These are phyloP conservation scores for Piezodorus guildinii DNA, from an alignment of 1,140 invertebrate genomes.

Conservation along the genomic window DNA sequence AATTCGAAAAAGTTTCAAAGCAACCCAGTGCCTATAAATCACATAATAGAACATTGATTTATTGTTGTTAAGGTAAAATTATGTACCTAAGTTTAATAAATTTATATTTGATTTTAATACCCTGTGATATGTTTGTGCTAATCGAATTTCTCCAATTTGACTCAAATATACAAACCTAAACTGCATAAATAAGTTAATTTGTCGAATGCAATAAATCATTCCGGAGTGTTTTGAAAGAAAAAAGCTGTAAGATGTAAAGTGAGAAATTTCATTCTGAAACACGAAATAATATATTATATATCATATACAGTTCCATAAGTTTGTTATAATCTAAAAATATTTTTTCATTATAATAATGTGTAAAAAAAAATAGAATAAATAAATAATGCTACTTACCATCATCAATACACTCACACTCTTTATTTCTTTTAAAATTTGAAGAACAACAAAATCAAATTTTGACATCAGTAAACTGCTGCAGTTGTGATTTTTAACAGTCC, in stretches of 20 bases:
- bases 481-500: constrained; percentile 57
- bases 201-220: neutral
- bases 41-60: neutral
- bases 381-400: constrained; percentile 37
- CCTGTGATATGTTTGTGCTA: neutral
- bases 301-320: no score
- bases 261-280: no score
- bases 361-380: no score
- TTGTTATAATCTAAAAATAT: no score
- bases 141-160: neutral
- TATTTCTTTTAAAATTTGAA: constrained; percentile 72
- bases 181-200: neutral
- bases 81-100: no score
- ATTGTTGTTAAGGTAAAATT: no score
- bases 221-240: neutral
- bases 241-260: neutral
- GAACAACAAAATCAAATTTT: constrained; percentile 75
- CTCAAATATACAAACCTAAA: neutral
- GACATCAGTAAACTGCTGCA: constrained; percentile 58
- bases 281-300: no score
- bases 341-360: no score
- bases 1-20: neutral
- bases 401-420: constrained; percentile 51
- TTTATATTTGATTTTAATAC: neutral
- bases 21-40: neutral